Conservation (phyloP, 1,140 invertebrate species). For the Chironomus striatipennis region DNA sequence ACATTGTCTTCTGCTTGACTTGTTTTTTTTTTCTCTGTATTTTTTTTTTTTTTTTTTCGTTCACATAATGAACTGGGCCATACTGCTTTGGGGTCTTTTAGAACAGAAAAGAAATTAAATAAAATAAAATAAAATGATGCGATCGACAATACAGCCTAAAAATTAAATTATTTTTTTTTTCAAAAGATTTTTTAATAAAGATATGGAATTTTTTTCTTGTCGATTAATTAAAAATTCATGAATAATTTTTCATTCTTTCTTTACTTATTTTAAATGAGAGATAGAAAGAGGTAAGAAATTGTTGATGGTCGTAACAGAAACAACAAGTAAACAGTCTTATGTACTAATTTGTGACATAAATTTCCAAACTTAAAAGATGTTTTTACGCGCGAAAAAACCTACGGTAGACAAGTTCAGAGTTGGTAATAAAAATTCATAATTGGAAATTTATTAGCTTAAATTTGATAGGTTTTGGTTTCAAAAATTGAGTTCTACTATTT, state of each 20-base stretch:
- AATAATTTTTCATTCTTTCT: background rate
- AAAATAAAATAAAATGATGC: background rate
- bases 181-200: conserved; percentile 11
- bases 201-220: conserved; percentile 15
- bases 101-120: background rate
- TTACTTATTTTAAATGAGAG: background rate
- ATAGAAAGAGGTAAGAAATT: background rate
- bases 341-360: conserved; percentile 3
- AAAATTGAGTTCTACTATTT: no score
- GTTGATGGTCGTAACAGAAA: background rate
- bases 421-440: no score
- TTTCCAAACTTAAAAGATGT: background rate
- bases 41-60: background rate
- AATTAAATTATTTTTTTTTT: background rate
- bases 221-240: conserved; percentile 23
- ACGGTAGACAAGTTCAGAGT: no score
- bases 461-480: no score
- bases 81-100: conserved; percentile 15
- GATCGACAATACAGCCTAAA: background rate
- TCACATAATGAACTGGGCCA: conserved; percentile 1
- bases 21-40: background rate
- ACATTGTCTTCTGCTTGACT: conserved; percentile 19
- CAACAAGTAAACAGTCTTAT: background rate
- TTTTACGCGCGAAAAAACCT: conserved; percentile 18
- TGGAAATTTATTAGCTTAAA: no score